Conservation (phyloP, 2,888 invertebrate species). For the Craniophora ligustri region DNA sequence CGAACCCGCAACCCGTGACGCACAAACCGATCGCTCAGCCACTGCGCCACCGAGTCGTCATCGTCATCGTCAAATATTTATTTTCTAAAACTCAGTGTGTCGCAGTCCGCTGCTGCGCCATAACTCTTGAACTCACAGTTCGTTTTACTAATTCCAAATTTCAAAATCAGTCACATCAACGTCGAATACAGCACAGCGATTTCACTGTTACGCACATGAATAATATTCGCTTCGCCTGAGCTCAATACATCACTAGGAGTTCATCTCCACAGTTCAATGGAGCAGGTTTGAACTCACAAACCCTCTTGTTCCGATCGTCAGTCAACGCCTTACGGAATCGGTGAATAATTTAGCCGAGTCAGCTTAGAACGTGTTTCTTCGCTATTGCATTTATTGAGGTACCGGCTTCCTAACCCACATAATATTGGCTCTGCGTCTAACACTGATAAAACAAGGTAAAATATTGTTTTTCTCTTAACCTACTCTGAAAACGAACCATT, state of each 20-base stretch:
- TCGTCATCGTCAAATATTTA: no score
- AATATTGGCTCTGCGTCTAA: not conserved
- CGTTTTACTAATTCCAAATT: no score
- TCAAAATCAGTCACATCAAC: not conserved
- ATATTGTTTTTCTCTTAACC: no score
- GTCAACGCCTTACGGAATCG: not conserved
- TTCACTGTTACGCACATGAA: slow-evolving; percentile 12
- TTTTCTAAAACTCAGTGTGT: no score
- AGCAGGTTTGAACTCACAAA: slow-evolving; percentile 6
- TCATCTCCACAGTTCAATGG: slow-evolving; percentile 6
- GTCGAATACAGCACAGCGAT: not conserved
- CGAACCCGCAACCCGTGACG: no score
- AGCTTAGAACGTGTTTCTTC: not conserved
- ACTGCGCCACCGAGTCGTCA: no score
- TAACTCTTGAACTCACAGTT: no score
- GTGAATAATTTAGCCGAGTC: slow-evolving; percentile 19
- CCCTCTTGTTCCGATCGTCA: slow-evolving; percentile 2
- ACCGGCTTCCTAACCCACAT: not conserved
- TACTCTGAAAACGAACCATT: no score
- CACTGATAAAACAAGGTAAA: not conserved
- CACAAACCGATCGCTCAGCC: no score
- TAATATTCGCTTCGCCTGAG: slow-evolving; percentile 2
- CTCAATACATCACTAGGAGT: slow-evolving; percentile 9
- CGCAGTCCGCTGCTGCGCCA: no score
- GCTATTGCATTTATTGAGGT: not conserved